These are phyloP conservation scores for Philhelius pedissequus DNA, from an alignment of 2,888 invertebrate genomes.

Conservation along the genomic window DNA sequence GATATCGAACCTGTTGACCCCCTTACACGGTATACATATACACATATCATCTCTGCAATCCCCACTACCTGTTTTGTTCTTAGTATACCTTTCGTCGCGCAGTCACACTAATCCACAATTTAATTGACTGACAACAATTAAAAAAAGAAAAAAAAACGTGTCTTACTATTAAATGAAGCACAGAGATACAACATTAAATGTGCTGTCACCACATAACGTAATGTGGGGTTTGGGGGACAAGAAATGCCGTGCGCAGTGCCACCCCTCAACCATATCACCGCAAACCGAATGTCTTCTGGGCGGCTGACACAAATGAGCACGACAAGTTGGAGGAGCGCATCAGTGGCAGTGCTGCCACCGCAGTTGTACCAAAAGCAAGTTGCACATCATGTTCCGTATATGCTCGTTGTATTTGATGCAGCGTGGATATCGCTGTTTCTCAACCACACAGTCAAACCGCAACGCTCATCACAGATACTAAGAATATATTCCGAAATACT, in stretches of 20 bases:
- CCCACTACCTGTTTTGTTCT: neutral
- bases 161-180: slow-evolving; percentile 12
- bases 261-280: neutral
- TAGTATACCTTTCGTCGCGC: neutral
- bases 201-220: neutral
- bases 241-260: neutral
- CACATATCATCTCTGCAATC: no score
- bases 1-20: neutral
- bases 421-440: slow-evolving; percentile 26
- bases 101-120: slow-evolving; percentile 43
- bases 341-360: slow-evolving; percentile 36
- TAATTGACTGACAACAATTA: slow-evolving; percentile 59
- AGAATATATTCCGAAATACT: slow-evolving; percentile 39
- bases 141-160: slow-evolving; percentile 44
- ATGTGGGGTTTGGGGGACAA: neutral
- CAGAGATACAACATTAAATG: neutral
- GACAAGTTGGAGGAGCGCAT: slow-evolving; percentile 4
- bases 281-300: slow-evolving; percentile 20
- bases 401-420: neutral
- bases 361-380: slow-evolving; percentile 36
- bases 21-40: neutral
- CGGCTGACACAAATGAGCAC: slow-evolving; percentile 52
- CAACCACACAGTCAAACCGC: slow-evolving; percentile 48
- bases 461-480: slow-evolving; percentile 23
- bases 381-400: slow-evolving; percentile 13